Evolutionary conservation across 2,797 vertebrate species (phyloP).

Genomic region (Ataeniobius toweri): DNA sequence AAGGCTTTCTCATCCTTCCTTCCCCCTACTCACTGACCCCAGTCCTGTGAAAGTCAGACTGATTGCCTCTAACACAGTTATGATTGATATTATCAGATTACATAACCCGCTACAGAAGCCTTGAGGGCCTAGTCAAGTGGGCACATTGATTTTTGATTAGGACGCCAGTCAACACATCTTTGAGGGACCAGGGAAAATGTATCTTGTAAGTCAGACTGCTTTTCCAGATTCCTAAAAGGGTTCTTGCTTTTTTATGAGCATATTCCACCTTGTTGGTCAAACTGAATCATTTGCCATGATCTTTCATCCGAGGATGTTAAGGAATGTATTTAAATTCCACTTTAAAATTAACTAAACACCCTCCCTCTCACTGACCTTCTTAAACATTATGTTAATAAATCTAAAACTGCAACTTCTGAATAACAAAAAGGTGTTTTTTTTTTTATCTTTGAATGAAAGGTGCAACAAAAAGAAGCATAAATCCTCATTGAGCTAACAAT

Average conservation of each 20-base stretch:
- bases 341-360: neutral
- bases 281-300: neutral
- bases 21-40: conserved; percentile 85
- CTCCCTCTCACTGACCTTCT: neutral
- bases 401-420: neutral
- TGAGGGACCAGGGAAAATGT: conserved; percentile 70
- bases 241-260: conserved; percentile 25
- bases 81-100: conserved; percentile 97
- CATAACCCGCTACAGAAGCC: conserved; percentile 84
- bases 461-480: neutral
- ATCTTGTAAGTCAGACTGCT: conserved; percentile 48
- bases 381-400: neutral
- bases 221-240: conserved; percentile 42
- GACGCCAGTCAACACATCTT: conserved; percentile 82
- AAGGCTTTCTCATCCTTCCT: conserved; percentile 79
- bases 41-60: conserved; percentile 88
- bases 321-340: neutral
- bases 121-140: conserved; percentile 85
- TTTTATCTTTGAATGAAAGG: conserved; percentile 16
- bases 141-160: conserved; percentile 95
- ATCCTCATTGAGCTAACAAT: conserved; percentile 78
- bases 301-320: neutral
- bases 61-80: conserved; percentile 94
- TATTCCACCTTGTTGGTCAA: neutral
- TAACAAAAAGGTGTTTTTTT: neutral